Percentiles rank a stretch among this genome's conserved stretches.
Conservation (phyloP, 2,888 invertebrate species). For the Coenonympha glycerion region DNA sequence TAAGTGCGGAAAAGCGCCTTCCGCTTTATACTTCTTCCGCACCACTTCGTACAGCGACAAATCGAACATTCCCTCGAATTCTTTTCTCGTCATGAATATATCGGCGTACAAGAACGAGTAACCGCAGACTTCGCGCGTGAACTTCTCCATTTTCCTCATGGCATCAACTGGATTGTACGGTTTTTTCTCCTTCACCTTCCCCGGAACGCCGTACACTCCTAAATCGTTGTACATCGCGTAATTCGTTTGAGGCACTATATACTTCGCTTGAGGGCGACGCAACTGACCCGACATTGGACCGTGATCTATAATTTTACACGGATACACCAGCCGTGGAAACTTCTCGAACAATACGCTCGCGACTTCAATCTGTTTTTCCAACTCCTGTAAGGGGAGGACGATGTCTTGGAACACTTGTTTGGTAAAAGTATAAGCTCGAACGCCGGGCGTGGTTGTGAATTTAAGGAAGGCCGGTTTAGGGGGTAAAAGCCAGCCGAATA, state of each 20-base stretch:
- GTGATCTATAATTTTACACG: conserved; percentile 79
- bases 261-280: conserved; percentile 70
- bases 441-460: conserved; percentile 81
- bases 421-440: conserved; percentile 81
- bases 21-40: conserved; percentile 75
- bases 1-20: conserved; percentile 78
- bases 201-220: conserved; percentile 82
- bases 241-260: conserved; percentile 78
- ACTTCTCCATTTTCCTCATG: conserved; percentile 82
- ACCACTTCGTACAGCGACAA: conserved; percentile 78
- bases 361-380: conserved; percentile 78
- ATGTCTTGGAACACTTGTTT: conserved; percentile 84
- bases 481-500: conserved; percentile 81
- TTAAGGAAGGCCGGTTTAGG: conserved; percentile 84
- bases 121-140: conserved; percentile 80
- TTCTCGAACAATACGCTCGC: conserved; percentile 78
- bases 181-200: conserved; percentile 75
- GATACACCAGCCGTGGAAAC: conserved; percentile 81
- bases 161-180: conserved; percentile 79
- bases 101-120: conserved; percentile 82
- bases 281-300: conserved; percentile 77
- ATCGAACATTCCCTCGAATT: conserved; percentile 82
- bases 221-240: conserved; percentile 83
- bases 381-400: conserved; percentile 78
- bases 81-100: conserved; percentile 79